Percentiles rank a stretch among this genome's conserved stretches.
Conservation (phyloP, 2,888 invertebrate genomes). For the Molorchus minor region DNA sequence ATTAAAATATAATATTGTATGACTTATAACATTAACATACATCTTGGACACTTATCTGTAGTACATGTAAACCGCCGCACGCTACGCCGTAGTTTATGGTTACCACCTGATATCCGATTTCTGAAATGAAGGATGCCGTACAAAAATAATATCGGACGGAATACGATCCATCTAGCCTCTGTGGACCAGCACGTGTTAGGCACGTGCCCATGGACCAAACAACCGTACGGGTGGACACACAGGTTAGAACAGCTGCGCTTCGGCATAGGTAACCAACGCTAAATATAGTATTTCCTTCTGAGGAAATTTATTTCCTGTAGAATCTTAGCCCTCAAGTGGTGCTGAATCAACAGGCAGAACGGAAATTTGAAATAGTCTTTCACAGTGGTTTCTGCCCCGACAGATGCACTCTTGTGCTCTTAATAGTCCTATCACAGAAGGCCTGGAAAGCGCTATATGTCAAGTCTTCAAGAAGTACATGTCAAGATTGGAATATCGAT, state of each 20-base stretch:
- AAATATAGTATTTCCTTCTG: conserved; percentile 58
- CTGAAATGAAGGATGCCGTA: conserved; percentile 35
- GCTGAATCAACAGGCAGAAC: conserved; percentile 60
- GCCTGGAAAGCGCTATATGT: too few species aligned
- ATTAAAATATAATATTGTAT: too few species aligned
- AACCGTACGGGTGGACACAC: conserved; percentile 52
- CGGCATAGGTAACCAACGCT: conserved; percentile 57
- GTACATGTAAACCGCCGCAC: too few species aligned
- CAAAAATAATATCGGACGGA: conserved; percentile 31
- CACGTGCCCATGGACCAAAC: conserved; percentile 51
- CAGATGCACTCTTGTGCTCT: conserved; percentile 39
- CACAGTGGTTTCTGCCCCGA: conserved; percentile 55
- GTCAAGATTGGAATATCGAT: too few species aligned
- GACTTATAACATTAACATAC: too few species aligned
- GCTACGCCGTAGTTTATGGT: too few species aligned
- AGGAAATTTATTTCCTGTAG: conserved; percentile 59
- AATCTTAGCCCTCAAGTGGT: conserved; percentile 60
- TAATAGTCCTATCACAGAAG: conserved; percentile 18
- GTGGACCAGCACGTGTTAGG: conserved; percentile 49
- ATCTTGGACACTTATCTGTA: too few species aligned
- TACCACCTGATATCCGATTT: conserved; percentile 42
- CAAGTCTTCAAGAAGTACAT: too few species aligned
- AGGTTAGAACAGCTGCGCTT: conserved; percentile 57
- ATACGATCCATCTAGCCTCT: conserved; percentile 38
- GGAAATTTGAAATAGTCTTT: conserved; percentile 52